phyloP scores from a whole-genome alignment of 2,113 vertebrate species.

The Miniopterus natalensis region DNA sequence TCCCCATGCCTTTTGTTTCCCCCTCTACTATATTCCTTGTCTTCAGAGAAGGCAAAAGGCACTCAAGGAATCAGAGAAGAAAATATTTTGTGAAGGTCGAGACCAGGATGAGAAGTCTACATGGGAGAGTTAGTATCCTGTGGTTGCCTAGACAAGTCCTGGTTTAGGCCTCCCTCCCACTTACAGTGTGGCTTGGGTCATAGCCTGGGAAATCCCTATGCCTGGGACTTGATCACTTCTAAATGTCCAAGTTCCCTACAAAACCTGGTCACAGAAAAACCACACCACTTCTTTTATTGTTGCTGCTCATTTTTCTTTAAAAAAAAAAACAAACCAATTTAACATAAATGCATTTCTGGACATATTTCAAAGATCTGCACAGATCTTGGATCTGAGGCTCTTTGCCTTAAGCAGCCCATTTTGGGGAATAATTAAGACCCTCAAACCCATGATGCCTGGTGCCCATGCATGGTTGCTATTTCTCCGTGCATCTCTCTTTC shows the following conservation, averaged over 20 bases:
- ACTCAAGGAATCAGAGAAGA: background rate
- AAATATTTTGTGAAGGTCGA: background rate
- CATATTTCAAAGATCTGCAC: conserved; percentile 52
- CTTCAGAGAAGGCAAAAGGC: background rate
- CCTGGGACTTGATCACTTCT: background rate
- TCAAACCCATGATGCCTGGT: background rate
- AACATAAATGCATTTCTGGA: conserved; percentile 63
- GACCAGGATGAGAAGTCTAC: background rate
- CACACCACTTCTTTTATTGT: conserved; percentile 75
- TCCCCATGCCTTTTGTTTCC: background rate
- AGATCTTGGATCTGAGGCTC: conserved; percentile 62
- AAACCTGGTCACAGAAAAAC: conserved; percentile 41
- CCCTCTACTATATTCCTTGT: background rate
- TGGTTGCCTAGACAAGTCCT: background rate
- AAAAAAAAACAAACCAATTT: background rate
- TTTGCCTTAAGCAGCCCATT: conserved; percentile 15
- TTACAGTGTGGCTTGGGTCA: background rate
- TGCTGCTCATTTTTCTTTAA: conserved; percentile 65
- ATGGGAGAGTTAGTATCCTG: background rate
- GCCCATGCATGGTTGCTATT: background rate
- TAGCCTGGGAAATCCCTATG: background rate
- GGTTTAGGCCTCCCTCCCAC: background rate
- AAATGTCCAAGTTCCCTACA: conserved; percentile 31
- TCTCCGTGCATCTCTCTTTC: conserved; percentile 11
- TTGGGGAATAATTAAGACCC: background rate